Evolutionary conservation across 2,797 vertebrate genomes (phyloP).

Genomic region (Gobio occitaniae): DNA sequence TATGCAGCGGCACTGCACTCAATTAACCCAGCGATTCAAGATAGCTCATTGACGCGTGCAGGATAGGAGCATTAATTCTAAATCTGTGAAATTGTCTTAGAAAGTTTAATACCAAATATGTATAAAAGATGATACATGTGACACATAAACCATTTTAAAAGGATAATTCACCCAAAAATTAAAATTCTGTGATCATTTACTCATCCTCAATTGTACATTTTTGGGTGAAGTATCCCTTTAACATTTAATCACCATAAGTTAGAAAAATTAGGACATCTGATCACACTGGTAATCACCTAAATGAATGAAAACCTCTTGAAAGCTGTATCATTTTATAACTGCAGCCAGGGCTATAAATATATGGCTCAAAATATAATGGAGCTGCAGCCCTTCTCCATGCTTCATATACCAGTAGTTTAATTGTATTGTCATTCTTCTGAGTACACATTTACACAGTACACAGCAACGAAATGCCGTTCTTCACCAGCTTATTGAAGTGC

Average conservation of each 20-base stretch:
- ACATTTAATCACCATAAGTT: neutral
- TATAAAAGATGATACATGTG: neutral
- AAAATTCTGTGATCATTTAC: no score
- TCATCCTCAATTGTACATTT: no score
- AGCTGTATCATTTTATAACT: neutral
- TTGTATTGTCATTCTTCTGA: no score
- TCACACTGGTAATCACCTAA: neutral
- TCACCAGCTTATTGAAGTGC: no score
- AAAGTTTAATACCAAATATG: neutral
- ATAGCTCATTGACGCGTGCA: neutral
- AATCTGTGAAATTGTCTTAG: neutral
- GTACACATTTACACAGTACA: no score
- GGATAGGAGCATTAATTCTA: neutral
- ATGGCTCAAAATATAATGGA: neutral
- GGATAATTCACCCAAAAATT: no score
- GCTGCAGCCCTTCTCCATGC: neutral
- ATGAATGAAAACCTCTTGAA: neutral
- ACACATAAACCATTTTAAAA: neutral
- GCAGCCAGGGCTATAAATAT: neutral
- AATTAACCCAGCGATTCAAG: constrained; percentile 1
- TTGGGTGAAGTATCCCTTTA: no score
- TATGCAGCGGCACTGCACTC: neutral
- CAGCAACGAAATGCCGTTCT: no score
- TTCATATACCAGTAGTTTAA: no score
- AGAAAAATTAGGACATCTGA: neutral